These are phyloP conservation scores for Pseudochromis fuscus DNA, from an alignment of 2,797 vertebrate species.

Conservation along the genomic window DNA sequence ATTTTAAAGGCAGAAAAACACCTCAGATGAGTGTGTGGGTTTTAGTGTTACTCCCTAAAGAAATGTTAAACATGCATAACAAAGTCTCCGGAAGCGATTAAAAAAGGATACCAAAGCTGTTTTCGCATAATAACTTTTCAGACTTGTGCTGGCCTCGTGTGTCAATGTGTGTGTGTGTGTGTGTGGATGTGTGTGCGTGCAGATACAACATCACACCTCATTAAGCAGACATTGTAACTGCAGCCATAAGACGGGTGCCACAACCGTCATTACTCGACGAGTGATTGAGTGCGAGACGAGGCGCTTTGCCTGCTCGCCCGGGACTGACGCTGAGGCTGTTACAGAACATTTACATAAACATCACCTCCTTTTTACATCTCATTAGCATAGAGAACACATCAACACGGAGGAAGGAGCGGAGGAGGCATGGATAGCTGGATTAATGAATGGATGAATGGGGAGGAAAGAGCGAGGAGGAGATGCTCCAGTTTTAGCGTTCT, in stretches of 20 bases:
- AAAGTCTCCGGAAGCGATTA: constrained; percentile 31
- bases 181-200: constrained; percentile 5
- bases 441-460: constrained; percentile 36
- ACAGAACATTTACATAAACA: constrained; percentile 75
- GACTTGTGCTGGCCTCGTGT: constrained; percentile 26
- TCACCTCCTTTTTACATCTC: constrained; percentile 63
- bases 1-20: constrained; percentile 10
- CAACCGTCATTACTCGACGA: constrained; percentile 26
- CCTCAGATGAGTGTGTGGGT: neutral
- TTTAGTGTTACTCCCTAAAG: constrained; percentile 22
- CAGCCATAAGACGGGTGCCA: constrained; percentile 58
- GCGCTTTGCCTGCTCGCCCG: constrained; percentile 49
- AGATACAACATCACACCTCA: constrained; percentile 58
- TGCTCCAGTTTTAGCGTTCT: constrained; percentile 19
- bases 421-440: constrained; percentile 48
- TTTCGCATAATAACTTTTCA: constrained; percentile 45
- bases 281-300: constrained; percentile 63
- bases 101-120: constrained; percentile 6
- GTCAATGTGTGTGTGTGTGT: constrained; percentile 21
- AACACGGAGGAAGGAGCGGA: constrained; percentile 33
- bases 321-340: constrained; percentile 46
- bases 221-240: constrained; percentile 70
- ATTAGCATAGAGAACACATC: constrained; percentile 74
- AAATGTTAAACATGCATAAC: constrained; percentile 46
- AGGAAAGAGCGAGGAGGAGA: constrained; percentile 11